Evolutionary conservation across 2,888 invertebrate species (phyloP), one percentile per base, ranked within the genome.

Genomic region (Galeopsomyia nigrocyanea): DNA sequence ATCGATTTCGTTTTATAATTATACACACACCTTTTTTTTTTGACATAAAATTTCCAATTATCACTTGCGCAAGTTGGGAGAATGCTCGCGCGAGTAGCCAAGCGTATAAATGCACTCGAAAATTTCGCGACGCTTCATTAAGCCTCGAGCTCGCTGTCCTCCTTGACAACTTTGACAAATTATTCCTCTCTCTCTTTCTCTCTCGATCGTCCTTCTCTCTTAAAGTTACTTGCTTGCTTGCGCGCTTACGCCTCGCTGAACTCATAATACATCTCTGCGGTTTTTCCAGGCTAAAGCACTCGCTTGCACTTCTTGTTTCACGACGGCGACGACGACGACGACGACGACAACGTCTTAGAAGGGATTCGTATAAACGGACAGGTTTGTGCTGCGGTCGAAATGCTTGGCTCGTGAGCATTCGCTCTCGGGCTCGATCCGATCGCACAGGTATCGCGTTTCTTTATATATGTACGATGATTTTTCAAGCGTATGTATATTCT

Each of bases 61-160:
- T 39, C 39, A 13, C 39, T 39, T 39, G 39, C 39, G 13, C 13
- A 39, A 39, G 39, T 26, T 26, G 26, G 26, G 16, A 17, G 21
- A 26, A 49, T 49, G 56, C 19, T 56, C 46, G 31, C 49, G 57
- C 77, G 78, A 76, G 81, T 83, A 83, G 80, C 80, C 79, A 81
- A 78, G 80, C 80, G 84, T 80, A 83, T 84, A 83, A 84, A 85
- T 83, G 13, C 80, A 80, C 81, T 80, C 82, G 82, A 80, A 75
- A 81, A 83, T 84, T 83, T 84, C 82, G 82, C 81, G 82, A 84
- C 83, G 84, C 82, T 83, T 84, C 84, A 85, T 86, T 85, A 84
- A 80, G 75, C 80, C 79, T 77, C 73, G 78, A 76, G 76, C 71
- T 74, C 61, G 66, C 70, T 73, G 73, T 76, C 75, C 73, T 46